Conservation (phyloP, 2,888 invertebrate species). For the Hipparchia sbordonii region DNA sequence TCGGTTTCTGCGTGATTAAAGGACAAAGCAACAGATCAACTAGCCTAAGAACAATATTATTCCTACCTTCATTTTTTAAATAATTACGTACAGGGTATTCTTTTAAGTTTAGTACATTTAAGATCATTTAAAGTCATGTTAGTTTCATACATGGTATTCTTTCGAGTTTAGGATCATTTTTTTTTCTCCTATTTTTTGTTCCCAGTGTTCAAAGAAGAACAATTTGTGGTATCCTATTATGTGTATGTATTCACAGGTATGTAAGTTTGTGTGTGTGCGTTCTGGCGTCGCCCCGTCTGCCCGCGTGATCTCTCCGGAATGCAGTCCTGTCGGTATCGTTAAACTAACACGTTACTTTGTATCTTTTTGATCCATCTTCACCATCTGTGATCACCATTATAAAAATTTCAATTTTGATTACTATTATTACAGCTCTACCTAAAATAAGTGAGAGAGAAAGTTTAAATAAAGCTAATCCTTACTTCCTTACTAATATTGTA, state of each 20-base stretch:
- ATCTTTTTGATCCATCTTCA: constrained; percentile 7
- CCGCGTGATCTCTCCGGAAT: constrained; percentile 54
- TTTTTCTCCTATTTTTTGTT: neutral
- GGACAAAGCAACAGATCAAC: too few species aligned
- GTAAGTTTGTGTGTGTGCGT: constrained; percentile 37
- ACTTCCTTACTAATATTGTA: too few species aligned
- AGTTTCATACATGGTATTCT: neutral
- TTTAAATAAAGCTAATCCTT: too few species aligned
- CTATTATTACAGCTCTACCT: neutral
- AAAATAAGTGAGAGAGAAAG: too few species aligned
- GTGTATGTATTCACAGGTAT: constrained; percentile 5
- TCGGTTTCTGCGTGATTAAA: too few species aligned
- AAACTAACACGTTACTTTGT: constrained; percentile 24
- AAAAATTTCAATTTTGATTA: neutral
- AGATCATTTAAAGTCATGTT: too few species aligned
- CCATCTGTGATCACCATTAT: neutral
- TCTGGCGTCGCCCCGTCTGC: constrained; percentile 69
- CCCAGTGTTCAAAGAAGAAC: neutral
- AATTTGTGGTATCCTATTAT: constrained; percentile 28
- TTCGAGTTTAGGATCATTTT: neutral
- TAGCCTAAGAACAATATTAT: too few species aligned
- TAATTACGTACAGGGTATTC: too few species aligned
- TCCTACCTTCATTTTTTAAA: too few species aligned
- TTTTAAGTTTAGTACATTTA: neutral
- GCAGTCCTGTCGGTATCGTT: constrained; percentile 48